Evolutionary conservation across 2,797 vertebrate species (phyloP).

Genomic region (Helicolenus hilgendorfi): DNA sequence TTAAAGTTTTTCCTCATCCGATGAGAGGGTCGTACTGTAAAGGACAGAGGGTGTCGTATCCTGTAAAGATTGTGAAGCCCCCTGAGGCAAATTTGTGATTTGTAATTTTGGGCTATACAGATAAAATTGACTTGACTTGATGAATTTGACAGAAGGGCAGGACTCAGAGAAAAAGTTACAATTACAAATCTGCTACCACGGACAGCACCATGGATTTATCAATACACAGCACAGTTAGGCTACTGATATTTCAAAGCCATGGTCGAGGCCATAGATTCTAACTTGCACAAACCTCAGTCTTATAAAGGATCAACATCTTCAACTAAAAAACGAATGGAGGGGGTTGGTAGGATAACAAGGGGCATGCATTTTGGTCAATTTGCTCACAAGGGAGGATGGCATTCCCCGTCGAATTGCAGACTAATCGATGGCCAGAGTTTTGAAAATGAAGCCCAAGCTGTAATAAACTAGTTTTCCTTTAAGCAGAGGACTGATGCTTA

Average conservation of each 20-base stretch:
- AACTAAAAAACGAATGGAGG: background rate
- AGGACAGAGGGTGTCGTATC: too few species aligned
- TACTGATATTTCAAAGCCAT: background rate
- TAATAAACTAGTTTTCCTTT: background rate
- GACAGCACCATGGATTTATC: background rate
- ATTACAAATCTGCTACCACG: too few species aligned
- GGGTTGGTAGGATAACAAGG: background rate
- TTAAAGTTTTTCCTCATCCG: too few species aligned
- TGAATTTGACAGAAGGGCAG: too few species aligned
- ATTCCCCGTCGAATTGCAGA: background rate
- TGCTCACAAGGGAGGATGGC: background rate
- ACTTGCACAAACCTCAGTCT: background rate
- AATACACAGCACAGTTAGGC: background rate
- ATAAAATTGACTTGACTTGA: too few species aligned
- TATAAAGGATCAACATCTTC: background rate
- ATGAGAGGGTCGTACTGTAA: too few species aligned
- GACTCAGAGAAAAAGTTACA: too few species aligned
- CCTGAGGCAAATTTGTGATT: too few species aligned
- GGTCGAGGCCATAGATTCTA: background rate
- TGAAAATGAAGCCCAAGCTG: background rate
- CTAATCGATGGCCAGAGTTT: background rate
- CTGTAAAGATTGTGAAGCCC: too few species aligned
- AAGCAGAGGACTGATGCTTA: background rate
- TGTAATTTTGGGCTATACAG: too few species aligned
- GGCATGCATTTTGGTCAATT: background rate